Evolutionary conservation across 2,797 vertebrate genomes (phyloP).

Genomic region (Coregonus ussuriensis): DNA sequence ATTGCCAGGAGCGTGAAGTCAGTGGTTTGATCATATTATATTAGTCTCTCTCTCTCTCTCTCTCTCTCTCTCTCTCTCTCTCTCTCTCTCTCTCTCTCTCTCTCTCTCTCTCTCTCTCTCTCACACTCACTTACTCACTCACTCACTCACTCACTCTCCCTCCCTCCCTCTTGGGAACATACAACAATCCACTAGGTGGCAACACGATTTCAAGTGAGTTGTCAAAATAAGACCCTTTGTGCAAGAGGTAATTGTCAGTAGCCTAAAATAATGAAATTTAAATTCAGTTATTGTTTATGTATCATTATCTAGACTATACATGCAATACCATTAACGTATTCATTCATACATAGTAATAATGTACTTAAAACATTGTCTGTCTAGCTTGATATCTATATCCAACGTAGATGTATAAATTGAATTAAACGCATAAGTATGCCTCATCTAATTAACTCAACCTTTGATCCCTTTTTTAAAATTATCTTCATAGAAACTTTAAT

Average conservation of each 20-base stretch:
- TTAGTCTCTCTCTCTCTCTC: too few relatives aligned
- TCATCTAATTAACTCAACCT: constrained; percentile 64
- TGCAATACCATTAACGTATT: neutral
- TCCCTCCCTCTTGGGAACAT: neutral
- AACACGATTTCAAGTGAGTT: constrained; percentile 47
- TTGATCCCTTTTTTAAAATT: constrained; percentile 51
- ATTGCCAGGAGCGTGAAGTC: too few relatives aligned
- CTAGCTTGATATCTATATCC: constrained; percentile 22
- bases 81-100: too few relatives aligned
- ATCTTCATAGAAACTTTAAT: constrained; percentile 65
- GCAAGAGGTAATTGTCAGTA: neutral
- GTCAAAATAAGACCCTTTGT: constrained; percentile 10
- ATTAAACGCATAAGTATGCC: constrained; percentile 51
- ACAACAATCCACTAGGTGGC: constrained; percentile 54
- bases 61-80: too few relatives aligned
- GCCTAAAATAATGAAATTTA: neutral
- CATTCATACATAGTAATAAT: too few relatives aligned
- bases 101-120: too few relatives aligned
- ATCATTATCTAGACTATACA: neutral
- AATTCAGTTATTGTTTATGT: neutral
- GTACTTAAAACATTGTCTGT: neutral
- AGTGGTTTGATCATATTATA: too few relatives aligned
- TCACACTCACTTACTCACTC: too few relatives aligned
- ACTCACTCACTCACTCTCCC: neutral
- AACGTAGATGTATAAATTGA: constrained; percentile 30